These are phyloP conservation scores for Harpalus rufipes DNA, from an alignment of 2,888 invertebrate genomes.

Conservation along the genomic window DNA sequence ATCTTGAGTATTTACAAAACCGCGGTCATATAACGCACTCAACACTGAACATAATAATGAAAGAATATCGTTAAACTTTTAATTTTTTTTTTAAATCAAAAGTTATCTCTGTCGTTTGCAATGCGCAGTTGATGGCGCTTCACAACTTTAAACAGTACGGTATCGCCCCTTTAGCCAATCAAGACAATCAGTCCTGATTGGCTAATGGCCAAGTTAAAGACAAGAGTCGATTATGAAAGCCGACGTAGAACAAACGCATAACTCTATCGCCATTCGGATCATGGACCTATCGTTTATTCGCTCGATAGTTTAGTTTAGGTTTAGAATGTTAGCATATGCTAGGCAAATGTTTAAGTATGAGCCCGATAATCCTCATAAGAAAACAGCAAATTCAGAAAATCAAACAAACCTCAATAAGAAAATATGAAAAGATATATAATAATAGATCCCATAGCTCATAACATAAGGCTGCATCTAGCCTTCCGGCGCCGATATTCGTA, in stretches of 20 bases:
- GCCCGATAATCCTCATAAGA: not conserved
- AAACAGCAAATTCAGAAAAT: constrained; percentile 1
- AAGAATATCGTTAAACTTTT: too few relatives aligned
- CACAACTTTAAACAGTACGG: constrained; percentile 5
- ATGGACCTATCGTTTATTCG: not conserved
- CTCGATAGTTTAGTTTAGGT: not conserved
- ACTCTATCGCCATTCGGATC: not conserved
- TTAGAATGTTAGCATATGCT: constrained; percentile 10
- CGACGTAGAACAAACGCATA: constrained; percentile 16
- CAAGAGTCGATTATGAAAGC: constrained; percentile 41
- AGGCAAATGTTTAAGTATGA: constrained; percentile 25
- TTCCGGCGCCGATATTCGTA: too few relatives aligned
- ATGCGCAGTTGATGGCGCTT: constrained; percentile 26
- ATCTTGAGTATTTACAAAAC: too few relatives aligned
- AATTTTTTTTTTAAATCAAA: not conserved
- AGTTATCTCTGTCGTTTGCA: not conserved
- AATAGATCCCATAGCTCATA: too few relatives aligned
- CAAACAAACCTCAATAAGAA: too few relatives aligned
- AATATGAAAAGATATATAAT: too few relatives aligned
- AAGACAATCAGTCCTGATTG: constrained; percentile 52
- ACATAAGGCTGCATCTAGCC: too few relatives aligned
- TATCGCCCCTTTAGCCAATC: constrained; percentile 34
- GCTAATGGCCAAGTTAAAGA: constrained; percentile 30
- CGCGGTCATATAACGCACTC: too few relatives aligned
- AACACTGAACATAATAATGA: too few relatives aligned